phyloP scores from a whole-genome alignment of 2,888 invertebrate genomes.

The Julus scanicus region DNA sequence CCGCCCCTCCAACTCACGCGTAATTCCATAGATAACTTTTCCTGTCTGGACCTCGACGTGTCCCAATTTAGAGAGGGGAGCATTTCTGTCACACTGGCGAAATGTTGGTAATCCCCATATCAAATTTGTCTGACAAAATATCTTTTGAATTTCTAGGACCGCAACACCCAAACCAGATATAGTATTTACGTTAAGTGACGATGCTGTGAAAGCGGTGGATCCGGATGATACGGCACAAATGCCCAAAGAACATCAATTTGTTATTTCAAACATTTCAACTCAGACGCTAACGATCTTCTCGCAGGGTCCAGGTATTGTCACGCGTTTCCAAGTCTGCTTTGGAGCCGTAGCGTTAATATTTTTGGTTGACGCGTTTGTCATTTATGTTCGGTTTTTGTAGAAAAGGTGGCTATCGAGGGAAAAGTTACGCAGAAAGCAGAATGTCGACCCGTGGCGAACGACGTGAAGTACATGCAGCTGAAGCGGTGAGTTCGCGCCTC shows the following conservation, averaged over 20 bases:
- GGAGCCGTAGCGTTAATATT: too few species aligned
- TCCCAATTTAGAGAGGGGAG: too few species aligned
- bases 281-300: conserved; percentile 95
- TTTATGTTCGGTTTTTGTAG: conserved; percentile 58
- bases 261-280: conserved; percentile 88
- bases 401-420: conserved; percentile 83
- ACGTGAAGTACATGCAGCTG: conserved; percentile 88
- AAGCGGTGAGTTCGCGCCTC: conserved; percentile 71
- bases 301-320: conserved; percentile 75
- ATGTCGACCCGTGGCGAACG: conserved; percentile 85
- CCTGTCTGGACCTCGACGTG: too few species aligned
- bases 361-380: too few species aligned
- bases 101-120: too few species aligned
- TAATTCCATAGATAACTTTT: too few species aligned
- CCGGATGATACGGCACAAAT: conserved; percentile 79
- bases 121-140: conserved; percentile 5
- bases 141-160: conserved; percentile 61
- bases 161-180: conserved; percentile 88
- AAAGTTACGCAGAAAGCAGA: conserved; percentile 96
- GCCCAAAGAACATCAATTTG: conserved; percentile 90
- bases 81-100: too few species aligned
- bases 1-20: too few species aligned
- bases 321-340: too few species aligned
- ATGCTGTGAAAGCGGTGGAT: conserved; percentile 78
- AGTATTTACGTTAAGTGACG: conserved; percentile 83